Conservation (phyloP, 2,113 vertebrate species). For the Hypocryptadius cinnamomeus region DNA sequence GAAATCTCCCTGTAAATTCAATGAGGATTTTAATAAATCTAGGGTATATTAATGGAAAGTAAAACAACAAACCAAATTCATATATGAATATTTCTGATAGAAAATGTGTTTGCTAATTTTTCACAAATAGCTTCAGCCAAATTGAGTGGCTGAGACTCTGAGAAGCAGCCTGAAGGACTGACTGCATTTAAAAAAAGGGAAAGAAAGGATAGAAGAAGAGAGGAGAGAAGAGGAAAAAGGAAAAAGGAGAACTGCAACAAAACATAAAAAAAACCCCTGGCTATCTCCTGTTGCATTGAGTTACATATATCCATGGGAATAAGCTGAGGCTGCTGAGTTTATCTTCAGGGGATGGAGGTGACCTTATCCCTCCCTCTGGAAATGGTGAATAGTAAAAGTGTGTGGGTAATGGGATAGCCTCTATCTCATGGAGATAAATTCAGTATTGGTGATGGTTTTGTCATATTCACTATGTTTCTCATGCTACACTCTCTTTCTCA, state of each 20-base stretch:
- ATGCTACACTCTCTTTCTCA: not conserved
- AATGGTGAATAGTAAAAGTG: not conserved
- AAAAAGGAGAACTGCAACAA: not conserved
- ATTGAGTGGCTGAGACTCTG: not conserved
- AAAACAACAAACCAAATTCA: not conserved
- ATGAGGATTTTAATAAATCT: not conserved
- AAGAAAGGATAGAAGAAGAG: not conserved
- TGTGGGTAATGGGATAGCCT: constrained; percentile 20
- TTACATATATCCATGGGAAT: constrained; percentile 15
- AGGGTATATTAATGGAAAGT: not conserved
- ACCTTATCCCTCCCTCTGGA: not conserved
- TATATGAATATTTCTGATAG: not conserved
- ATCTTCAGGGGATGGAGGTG: not conserved
- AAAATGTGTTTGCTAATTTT: not conserved
- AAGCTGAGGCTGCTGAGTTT: not conserved
- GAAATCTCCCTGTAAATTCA: not conserved
- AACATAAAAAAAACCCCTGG: not conserved
- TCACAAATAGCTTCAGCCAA: not conserved
- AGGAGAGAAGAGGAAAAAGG: too few species aligned
- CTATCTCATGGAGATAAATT: constrained; percentile 6
- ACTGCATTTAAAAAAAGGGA: not conserved
- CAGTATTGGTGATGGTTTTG: not conserved
- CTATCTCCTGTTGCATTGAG: not conserved
- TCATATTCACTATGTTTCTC: constrained; percentile 4
- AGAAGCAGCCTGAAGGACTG: not conserved